Conservation (phyloP, 92 coral and sea anemone species). For the Diadumene lineata region DNA sequence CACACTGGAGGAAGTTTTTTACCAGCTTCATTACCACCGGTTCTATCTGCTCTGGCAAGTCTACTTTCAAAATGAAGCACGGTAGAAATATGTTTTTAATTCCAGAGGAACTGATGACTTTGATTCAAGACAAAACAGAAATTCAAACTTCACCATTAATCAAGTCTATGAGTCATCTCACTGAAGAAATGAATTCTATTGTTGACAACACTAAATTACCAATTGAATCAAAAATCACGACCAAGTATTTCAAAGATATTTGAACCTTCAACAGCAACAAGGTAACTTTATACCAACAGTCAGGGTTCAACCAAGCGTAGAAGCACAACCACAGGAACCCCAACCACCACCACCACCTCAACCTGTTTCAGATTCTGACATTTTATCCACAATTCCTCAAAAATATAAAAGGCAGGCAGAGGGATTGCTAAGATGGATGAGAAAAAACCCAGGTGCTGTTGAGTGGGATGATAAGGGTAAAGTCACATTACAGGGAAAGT, state of each 20-base stretch:
- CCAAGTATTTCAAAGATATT: too few relatives aligned
- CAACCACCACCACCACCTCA: slow-evolving; percentile 9
- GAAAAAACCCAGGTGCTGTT: slow-evolving; percentile 9
- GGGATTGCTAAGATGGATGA: slow-evolving; percentile 2
- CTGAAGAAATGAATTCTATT: background rate
- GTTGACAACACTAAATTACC: background rate
- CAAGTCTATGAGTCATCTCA: slow-evolving; percentile 2
- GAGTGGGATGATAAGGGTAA: slow-evolving; percentile 1
- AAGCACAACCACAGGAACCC: slow-evolving; percentile 25
- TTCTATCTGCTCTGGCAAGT: too few relatives aligned
- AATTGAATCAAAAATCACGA: slow-evolving; percentile 2
- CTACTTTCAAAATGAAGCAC: background rate
- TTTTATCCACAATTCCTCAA: background rate
- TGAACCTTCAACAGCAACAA: slow-evolving; percentile 8
- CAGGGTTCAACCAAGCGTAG: background rate
- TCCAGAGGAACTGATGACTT: background rate
- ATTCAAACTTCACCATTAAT: background rate
- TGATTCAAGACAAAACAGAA: background rate
- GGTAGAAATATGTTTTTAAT: background rate
- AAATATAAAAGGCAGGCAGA: background rate
- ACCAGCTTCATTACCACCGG: too few relatives aligned
- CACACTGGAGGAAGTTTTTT: background rate
- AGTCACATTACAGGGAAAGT: slow-evolving; percentile 2
- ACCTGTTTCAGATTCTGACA: background rate
- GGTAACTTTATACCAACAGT: background rate